phyloP scores from a whole-genome alignment of 2,888 invertebrate genomes.

The Hirtodrosophila confusa region DNA sequence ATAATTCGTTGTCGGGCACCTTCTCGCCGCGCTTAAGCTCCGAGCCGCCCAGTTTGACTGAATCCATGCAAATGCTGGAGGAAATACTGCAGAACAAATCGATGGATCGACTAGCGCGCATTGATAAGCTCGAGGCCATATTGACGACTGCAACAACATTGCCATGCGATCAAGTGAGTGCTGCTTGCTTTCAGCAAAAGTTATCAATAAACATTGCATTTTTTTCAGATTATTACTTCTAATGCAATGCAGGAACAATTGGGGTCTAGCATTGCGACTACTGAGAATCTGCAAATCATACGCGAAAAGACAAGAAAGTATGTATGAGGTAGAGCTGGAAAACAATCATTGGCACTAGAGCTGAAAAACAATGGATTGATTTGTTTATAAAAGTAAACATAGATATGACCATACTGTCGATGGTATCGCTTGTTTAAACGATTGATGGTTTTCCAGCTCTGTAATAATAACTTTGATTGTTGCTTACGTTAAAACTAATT shows the following conservation, averaged over 20 bases:
- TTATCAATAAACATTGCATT: neutral
- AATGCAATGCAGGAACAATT: conserved; percentile 82
- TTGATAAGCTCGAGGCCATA: conserved; percentile 94
- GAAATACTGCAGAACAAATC: conserved; percentile 92
- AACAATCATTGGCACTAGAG: neutral
- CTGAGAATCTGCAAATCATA: conserved; percentile 83
- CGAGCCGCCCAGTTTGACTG: conserved; percentile 92
- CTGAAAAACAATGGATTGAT: neutral
- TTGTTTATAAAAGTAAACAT: too few species aligned
- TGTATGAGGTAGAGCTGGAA: conserved; percentile 23
- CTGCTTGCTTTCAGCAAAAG: neutral
- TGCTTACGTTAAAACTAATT: neutral
- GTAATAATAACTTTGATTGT: neutral
- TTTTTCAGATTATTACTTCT: conserved; percentile 79
- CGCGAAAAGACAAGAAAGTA: conserved; percentile 83
- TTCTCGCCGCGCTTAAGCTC: conserved; percentile 90
- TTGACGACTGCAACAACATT: conserved; percentile 91
- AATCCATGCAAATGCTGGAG: conserved; percentile 95
- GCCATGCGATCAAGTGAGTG: conserved; percentile 86
- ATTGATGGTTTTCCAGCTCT: too few species aligned
- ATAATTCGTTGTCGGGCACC: conserved; percentile 87
- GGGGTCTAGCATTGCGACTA: conserved; percentile 82
- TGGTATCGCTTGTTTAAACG: too few species aligned
- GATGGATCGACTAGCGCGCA: conserved; percentile 93
- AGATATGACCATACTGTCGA: too few species aligned